These are phyloP conservation scores for Mythimna impura DNA, from an alignment of 2,888 invertebrate species.

Conservation along the genomic window DNA sequence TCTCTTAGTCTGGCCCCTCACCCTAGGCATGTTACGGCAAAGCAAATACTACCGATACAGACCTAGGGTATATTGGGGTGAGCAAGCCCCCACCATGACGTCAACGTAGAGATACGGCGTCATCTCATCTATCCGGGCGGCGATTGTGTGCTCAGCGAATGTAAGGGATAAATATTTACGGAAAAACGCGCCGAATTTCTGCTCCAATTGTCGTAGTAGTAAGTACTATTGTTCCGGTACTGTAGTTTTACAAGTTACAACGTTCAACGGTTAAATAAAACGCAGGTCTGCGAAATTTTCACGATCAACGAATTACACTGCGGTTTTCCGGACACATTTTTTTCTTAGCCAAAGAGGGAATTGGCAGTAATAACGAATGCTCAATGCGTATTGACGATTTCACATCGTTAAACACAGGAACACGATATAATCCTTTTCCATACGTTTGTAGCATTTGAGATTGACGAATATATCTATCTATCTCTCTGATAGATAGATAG, in stretches of 20 bases:
- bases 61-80: too few species aligned
- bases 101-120: too few species aligned
- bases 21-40: too few species aligned
- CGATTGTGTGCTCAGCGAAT: neutral
- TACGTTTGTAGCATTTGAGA: neutral
- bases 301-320: neutral
- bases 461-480: too few species aligned
- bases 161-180: neutral
- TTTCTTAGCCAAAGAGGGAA: neutral
- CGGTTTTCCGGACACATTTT: neutral
- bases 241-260: slow-evolving; percentile 17
- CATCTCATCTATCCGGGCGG: too few species aligned
- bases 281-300: neutral
- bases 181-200: slow-evolving; percentile 9
- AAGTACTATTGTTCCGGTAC: neutral
- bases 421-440: neutral
- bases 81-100: too few species aligned
- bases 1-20: too few species aligned
- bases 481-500: too few species aligned
- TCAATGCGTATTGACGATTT: neutral
- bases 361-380: neutral
- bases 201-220: neutral
- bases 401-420: slow-evolving; percentile 6
- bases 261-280: slow-evolving; percentile 12
- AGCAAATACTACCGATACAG: too few species aligned